phyloP scores from a whole-genome alignment of 2,113 vertebrate species.

The human region GRCh38 chr20:19479001-19479500 shows the following conservation, averaged over 20 bases:
- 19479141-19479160: background rate
- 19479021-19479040: no score
- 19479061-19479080: background rate
- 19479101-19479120: background rate
- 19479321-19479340: background rate
- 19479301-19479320: background rate
- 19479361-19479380: background rate
- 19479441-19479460: background rate
- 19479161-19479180: background rate
- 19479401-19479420: background rate
- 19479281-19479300: background rate
- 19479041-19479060: background rate
- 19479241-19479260: background rate
- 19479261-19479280: background rate
- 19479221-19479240: background rate
- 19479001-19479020: no score
- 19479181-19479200: rapidly evolving
- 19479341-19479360: background rate
- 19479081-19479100: background rate
- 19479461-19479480: background rate
- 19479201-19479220: background rate
- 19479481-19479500: background rate
- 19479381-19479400: background rate
- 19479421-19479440: background rate
- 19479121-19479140: background rate